Evolutionary conservation across 2,113 vertebrate species (phyloP).

Genomic region (Phoxinus phoxinus): DNA sequence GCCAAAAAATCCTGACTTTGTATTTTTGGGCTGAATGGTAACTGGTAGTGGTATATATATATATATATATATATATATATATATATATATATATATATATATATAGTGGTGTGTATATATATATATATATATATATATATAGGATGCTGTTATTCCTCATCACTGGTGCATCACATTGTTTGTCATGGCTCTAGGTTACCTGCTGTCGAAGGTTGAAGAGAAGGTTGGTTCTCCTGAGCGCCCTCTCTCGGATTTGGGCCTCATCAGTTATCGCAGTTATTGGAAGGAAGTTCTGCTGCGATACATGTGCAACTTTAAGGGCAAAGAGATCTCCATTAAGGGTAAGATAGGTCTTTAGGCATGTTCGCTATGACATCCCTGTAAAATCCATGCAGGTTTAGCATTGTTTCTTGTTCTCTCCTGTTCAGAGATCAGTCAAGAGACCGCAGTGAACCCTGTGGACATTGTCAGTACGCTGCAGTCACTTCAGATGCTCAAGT

Average conservation of each 20-base stretch:
- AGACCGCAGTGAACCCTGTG: conserved; percentile 96
- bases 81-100: too few relatives aligned
- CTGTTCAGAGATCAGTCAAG: conserved; percentile 94
- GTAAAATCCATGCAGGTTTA: conserved; percentile 2
- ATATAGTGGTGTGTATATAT: too few relatives aligned
- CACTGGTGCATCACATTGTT: not conserved
- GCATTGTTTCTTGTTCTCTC: not conserved
- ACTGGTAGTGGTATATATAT: too few relatives aligned
- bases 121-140: too few relatives aligned
- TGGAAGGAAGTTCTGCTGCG: conserved; percentile 97
- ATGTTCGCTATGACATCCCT: not conserved
- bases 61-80: too few relatives aligned
- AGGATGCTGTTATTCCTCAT: not conserved
- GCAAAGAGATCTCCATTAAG: conserved; percentile 99
- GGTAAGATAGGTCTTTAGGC: conserved; percentile 68
- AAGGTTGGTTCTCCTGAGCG: conserved; percentile 96
- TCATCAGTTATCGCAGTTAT: conserved; percentile 99
- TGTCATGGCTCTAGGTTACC: conserved; percentile 81
- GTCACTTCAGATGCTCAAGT: conserved; percentile 99
- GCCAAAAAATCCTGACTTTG: too few relatives aligned
- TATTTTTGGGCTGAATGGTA: too few relatives aligned
- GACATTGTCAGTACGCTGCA: conserved; percentile 98
- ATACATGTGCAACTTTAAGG: conserved; percentile 97
- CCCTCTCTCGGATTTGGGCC: conserved; percentile 93
- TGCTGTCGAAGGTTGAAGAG: conserved; percentile 97